Conservation (phyloP, 1,140 invertebrate species). For the Chlorops oryzae region DNA sequence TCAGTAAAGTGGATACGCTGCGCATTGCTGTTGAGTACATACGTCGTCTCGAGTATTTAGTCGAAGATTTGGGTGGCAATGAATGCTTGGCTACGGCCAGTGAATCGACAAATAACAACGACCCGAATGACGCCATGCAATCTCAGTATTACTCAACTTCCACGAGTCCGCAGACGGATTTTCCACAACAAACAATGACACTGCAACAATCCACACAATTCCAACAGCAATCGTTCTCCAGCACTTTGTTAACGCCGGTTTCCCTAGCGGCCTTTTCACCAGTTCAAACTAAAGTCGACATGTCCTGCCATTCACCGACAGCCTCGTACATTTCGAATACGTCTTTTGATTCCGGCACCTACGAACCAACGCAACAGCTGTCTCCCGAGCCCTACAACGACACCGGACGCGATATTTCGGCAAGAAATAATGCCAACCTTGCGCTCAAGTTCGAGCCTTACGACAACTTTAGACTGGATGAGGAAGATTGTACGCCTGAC, state of each 20-base stretch:
- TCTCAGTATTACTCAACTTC: slow-evolving; percentile 21
- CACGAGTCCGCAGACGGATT: slow-evolving; percentile 3
- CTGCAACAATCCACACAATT: slow-evolving; percentile 16
- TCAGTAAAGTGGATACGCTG: slow-evolving; percentile 92
- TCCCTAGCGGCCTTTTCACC: slow-evolving; percentile 21
- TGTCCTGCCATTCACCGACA: slow-evolving; percentile 58
- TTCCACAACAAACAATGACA: too few species aligned
- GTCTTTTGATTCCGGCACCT: slow-evolving; percentile 52
- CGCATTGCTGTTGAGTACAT: slow-evolving; percentile 90
- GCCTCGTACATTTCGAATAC: slow-evolving; percentile 75
- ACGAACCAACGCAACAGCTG: slow-evolving; percentile 32
- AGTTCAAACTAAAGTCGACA: neutral
- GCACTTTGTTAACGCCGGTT: slow-evolving; percentile 29
- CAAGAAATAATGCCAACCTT: slow-evolving; percentile 21
- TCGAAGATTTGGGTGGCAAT: slow-evolving; percentile 56
- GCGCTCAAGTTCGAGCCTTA: slow-evolving; percentile 54
- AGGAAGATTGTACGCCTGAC: slow-evolving; percentile 69
- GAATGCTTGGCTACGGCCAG: slow-evolving; percentile 30
- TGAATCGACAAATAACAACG: slow-evolving; percentile 26
- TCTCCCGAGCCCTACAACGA: too few species aligned
- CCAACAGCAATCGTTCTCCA: slow-evolving; percentile 32
- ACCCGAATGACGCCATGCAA: neutral
- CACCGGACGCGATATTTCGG: too few species aligned
- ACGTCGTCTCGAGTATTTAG: slow-evolving; percentile 69
- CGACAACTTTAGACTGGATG: slow-evolving; percentile 52